Evolutionary conservation across 1,140 invertebrate genomes (phyloP), one percentile per base, ranked within the genome.

Genomic region (Anagrus nilaparvatae): DNA sequence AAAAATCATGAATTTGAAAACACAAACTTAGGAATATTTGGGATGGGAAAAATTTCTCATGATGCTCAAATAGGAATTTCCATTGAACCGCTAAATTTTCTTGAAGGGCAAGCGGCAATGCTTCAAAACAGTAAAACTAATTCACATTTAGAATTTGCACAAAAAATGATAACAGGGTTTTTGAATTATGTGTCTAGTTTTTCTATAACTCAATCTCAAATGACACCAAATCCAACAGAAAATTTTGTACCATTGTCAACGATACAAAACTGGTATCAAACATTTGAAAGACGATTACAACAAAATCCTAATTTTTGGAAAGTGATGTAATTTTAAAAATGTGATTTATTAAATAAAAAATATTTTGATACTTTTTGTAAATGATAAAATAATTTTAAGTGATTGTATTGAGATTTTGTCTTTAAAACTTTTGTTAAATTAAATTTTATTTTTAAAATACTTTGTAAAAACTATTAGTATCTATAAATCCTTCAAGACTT

Each of bases 301-400:
- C 81, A 87, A 49, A 95, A 97, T 71, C 92, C 93, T 2, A 85
- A 95, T 58, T 98, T 97, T 62, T 97, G 93, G 94, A 90, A 83
- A 60, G 73, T 60, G 46, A 77, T 62, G 68, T 60, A 5, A 21
- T 19, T 14, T 13, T 34, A n/a, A 20, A 16, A n/a, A n/a, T n/a
- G n/a, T n/a, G n/a, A n/a, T n/a, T n/a, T n/a, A n/a, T n/a, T n/a
- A n/a, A n/a, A n/a, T n/a, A n/a, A n/a, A n/a, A n/a, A n/a, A n/a
- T n/a, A n/a, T n/a, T n/a, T n/a, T n/a, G n/a, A n/a, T n/a, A n/a
- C n/a, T n/a, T n/a, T n/a, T n/a, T n/a, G n/a, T n/a, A n/a, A n/a
- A n/a, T n/a, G n/a, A n/a, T n/a, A n/a, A n/a, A n/a, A n/a, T n/a
- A n/a, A n/a, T n/a, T n/a, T n/a, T n/a, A n/a, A n/a, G n/a, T n/a